Evolutionary conservation across 2,797 vertebrate species (phyloP).

Genomic region (Lutjanus campechanus): DNA sequence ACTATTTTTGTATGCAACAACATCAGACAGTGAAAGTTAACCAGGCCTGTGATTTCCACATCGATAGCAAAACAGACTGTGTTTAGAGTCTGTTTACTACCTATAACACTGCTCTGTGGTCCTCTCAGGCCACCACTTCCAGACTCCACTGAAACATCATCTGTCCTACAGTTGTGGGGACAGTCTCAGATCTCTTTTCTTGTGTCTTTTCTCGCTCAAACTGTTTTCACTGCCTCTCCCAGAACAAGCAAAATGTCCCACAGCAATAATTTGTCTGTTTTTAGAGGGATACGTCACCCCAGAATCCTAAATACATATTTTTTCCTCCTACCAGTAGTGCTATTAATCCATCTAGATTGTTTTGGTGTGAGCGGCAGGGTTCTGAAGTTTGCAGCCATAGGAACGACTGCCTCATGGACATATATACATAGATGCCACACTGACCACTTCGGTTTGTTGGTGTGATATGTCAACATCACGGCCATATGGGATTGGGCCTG

Average conservation of each 20-base stretch:
- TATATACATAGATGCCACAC: too few relatives aligned
- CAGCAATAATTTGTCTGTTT: slow-evolving; percentile 17
- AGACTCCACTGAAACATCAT: slow-evolving; percentile 38
- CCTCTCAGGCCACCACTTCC: slow-evolving; percentile 36
- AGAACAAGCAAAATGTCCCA: slow-evolving; percentile 25
- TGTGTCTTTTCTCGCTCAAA: slow-evolving; percentile 13
- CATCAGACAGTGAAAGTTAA: slow-evolving; percentile 47
- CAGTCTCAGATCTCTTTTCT: slow-evolving; percentile 25
- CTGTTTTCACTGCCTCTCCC: not conserved
- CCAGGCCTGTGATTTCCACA: slow-evolving; percentile 54
- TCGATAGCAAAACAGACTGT: slow-evolving; percentile 34
- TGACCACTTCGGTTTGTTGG: too few relatives aligned
- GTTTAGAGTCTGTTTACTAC: slow-evolving; percentile 55
- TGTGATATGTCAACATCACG: too few relatives aligned
- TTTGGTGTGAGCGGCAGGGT: too few relatives aligned
- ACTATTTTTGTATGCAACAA: slow-evolving; percentile 27
- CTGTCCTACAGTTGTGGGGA: slow-evolving; percentile 18
- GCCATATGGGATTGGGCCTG: too few relatives aligned
- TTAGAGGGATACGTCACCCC: too few relatives aligned
- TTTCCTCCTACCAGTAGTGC: too few relatives aligned
- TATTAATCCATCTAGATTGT: too few relatives aligned
- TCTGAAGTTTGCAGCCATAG: too few relatives aligned
- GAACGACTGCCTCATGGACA: too few relatives aligned
- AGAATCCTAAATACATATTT: too few relatives aligned
- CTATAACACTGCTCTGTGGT: slow-evolving; percentile 9